These are phyloP conservation scores for Coracopsis vasa DNA, from an alignment of 2,113 vertebrate species.

Conservation along the genomic window DNA sequence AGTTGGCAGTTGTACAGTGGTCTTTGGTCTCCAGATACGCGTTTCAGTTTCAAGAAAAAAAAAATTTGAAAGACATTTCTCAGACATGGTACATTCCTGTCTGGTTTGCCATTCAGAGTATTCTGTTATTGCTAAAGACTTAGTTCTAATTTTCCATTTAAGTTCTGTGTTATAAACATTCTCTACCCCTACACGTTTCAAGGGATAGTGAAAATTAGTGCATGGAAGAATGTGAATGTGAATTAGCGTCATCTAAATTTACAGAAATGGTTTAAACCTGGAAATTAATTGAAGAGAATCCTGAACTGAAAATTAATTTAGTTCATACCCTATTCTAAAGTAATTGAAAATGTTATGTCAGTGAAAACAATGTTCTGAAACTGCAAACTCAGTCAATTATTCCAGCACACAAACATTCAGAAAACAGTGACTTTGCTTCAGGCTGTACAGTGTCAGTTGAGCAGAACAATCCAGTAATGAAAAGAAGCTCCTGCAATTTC, in stretches of 20 bases:
- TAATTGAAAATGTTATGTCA: not conserved
- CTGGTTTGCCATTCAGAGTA: not conserved
- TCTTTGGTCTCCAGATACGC: not conserved
- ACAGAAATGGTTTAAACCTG: not conserved
- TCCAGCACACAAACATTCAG: not conserved
- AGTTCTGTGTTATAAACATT: not conserved
- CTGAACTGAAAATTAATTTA: not conserved
- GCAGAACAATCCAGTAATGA: constrained; percentile 7
- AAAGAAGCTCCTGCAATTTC: not conserved
- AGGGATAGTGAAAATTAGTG: not conserved
- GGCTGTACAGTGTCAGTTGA: not conserved
- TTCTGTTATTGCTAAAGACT: not conserved
- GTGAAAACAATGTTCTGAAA: constrained; percentile 1
- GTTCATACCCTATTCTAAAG: not conserved
- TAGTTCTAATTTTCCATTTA: not conserved
- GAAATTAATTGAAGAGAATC: not conserved
- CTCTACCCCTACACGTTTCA: not conserved
- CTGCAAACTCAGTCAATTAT: not conserved
- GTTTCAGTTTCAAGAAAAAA: not conserved
- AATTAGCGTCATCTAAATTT: not conserved
- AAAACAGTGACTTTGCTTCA: not conserved
- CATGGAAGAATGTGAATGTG: not conserved
- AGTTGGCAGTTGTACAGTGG: not conserved
- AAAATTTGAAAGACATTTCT: not conserved
- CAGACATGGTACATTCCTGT: not conserved